phyloP scores from a whole-genome alignment of 2,888 invertebrate species.

The Labia minor region DNA sequence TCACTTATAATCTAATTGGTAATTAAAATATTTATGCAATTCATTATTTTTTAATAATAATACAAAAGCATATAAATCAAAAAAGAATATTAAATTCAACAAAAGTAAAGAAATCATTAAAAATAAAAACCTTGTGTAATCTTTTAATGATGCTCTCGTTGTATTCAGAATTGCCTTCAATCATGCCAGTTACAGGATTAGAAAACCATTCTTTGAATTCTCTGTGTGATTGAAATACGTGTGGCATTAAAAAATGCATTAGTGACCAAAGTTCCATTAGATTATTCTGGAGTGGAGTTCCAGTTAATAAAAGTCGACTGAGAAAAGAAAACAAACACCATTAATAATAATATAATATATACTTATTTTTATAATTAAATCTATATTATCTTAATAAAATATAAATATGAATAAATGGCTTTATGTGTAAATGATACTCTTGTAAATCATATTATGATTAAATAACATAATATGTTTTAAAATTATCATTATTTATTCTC shows the following conservation, averaged over 20 bases:
- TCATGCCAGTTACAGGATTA: constrained; percentile 92
- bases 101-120: constrained; percentile 8
- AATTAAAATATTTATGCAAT: no score
- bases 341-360: no score
- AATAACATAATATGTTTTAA: no score
- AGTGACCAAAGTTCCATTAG: constrained; percentile 95
- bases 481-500: neutral
- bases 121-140: constrained; percentile 65
- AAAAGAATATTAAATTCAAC: no score
- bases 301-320: constrained; percentile 81
- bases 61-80: no score
- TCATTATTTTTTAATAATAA: no score
- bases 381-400: no score
- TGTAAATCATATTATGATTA: no score
- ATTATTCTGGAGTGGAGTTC: constrained; percentile 92
- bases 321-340: constrained; percentile 26
- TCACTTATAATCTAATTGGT: no score
- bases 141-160: constrained; percentile 80
- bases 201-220: constrained; percentile 99
- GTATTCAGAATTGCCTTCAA: constrained; percentile 83
- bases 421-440: no score
- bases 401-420: constrained; percentile 14
- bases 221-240: constrained; percentile 88
- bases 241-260: constrained; percentile 97
- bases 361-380: constrained; percentile 25